phyloP scores from a whole-genome alignment of 2,113 vertebrate species.

The Cervus canadensis region DNA sequence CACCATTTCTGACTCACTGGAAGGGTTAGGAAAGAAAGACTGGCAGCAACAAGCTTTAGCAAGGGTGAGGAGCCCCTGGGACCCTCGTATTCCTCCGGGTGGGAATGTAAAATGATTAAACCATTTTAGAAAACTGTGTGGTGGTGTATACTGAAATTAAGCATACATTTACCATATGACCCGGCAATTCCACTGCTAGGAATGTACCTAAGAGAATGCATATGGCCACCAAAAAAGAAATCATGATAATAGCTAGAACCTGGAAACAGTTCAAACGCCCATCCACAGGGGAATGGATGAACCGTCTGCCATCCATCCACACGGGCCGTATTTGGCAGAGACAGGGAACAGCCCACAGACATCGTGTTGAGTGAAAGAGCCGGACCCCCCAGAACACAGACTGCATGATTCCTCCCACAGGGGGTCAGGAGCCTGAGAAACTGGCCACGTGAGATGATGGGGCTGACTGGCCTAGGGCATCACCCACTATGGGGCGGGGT shows the following conservation, averaged over 20 bases:
- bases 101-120: neutral
- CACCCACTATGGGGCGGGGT: accelerated
- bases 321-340: accelerated
- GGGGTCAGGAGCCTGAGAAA: neutral
- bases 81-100: accelerated
- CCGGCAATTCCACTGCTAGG: neutral
- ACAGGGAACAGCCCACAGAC: neutral
- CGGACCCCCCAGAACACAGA: neutral
- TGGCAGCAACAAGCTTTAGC: accelerated
- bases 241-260: too few species aligned
- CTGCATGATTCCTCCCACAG: neutral
- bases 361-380: neutral
- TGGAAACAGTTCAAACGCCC: neutral
- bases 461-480: accelerated
- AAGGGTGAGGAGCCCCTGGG: accelerated
- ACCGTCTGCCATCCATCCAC: accelerated
- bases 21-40: neutral
- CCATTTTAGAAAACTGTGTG: neutral
- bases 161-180: accelerated
- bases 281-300: neutral
- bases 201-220: neutral
- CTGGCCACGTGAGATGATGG: neutral
- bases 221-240: neutral
- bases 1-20: accelerated
- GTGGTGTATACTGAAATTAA: neutral